Evolutionary conservation across 2,113 vertebrate species (phyloP), one percentile per base, ranked within the genome.

Genomic region (Anguilla rostrata): DNA sequence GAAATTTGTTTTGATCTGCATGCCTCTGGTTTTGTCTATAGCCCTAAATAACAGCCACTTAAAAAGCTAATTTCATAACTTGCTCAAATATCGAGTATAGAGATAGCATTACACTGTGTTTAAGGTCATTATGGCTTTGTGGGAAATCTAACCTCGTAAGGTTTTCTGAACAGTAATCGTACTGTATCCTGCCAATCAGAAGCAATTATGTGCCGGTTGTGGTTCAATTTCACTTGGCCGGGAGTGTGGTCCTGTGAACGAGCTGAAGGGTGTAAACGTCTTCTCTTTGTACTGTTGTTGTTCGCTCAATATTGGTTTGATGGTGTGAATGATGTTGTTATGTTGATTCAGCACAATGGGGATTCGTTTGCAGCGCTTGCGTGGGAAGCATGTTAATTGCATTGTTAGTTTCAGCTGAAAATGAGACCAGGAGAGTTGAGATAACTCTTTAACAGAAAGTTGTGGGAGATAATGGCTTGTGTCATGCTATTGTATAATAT

Each of bases 221-320:
- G 84, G 29, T 87, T 87, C 46, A 81, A 71, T 85, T 81, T 80
- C 39, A 71, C 57, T 82, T 87, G 87, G 83, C 83, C 81, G 46
- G 18, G 11, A 41, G 43, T 71, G 78, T 29, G 39, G 46, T 80
- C 87, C 78, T 63, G 22, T 43, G 79, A 60, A 80, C 60, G 46
- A 84, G 83, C 78, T 78, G 49, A 78, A n/a, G 39, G 83, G 75
- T 39, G 29, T 63, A 81, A 79, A 80, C 39, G 39, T 84, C 71
- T 87, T 80, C 53, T 87, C 18, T 66, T 26, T 8, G 49, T 84
- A 43, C 71, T 41, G 56, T 60, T 81, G 46, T 79, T 87, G 43
- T 84, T 81, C 83, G 40, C 78, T 80, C 83, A 39, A 14, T 56
- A n/a, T 46, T 84, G 46, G 75, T 81, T 80, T 87, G 82, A 87